A percentile compares a stretch with the other conserved stretches of the same genome.
phyloP scores from a whole-genome alignment of 2,888 invertebrate species.

The Thereva nobilitata region DNA sequence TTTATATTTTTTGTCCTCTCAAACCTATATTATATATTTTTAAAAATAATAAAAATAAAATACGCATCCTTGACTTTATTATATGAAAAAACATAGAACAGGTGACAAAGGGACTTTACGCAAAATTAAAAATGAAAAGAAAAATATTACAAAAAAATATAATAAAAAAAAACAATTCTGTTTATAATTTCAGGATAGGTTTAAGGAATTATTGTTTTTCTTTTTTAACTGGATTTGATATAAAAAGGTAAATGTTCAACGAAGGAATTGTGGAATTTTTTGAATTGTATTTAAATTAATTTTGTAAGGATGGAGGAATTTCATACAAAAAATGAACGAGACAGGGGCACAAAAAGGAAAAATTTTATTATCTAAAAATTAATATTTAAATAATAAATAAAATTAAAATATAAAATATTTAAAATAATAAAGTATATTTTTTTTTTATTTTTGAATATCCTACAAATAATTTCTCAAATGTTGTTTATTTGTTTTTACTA shows the following conservation, averaged over 20 bases:
- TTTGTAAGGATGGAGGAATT: constrained; percentile 13
- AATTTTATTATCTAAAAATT: constrained; percentile 35
- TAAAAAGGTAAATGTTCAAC: constrained; percentile 9
- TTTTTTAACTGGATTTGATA: constrained; percentile 12
- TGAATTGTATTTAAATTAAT: too few species aligned
- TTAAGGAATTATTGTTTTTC: background rate
- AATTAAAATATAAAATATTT: constrained; percentile 42
- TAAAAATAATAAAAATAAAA: too few species aligned
- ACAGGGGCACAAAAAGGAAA: constrained; percentile 36
- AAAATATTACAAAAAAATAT: constrained; percentile 8
- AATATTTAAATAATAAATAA: constrained; percentile 34
- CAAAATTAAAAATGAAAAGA: background rate
- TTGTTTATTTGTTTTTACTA: background rate
- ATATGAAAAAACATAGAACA: constrained; percentile 21
- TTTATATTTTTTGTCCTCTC: too few species aligned
- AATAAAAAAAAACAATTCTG: constrained; percentile 7
- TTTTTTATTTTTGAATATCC: too few species aligned
- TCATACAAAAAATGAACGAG: constrained; percentile 24
- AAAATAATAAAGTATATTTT: constrained; percentile 35
- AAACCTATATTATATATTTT: too few species aligned
- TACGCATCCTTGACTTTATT: too few species aligned
- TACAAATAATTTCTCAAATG: too few species aligned
- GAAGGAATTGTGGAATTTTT: constrained; percentile 12
- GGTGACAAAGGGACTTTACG: constrained; percentile 16
- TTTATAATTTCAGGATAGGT: background rate